Evolutionary conservation across 2,113 vertebrate genomes (phyloP).

Genomic region (Alethe diademata): DNA sequence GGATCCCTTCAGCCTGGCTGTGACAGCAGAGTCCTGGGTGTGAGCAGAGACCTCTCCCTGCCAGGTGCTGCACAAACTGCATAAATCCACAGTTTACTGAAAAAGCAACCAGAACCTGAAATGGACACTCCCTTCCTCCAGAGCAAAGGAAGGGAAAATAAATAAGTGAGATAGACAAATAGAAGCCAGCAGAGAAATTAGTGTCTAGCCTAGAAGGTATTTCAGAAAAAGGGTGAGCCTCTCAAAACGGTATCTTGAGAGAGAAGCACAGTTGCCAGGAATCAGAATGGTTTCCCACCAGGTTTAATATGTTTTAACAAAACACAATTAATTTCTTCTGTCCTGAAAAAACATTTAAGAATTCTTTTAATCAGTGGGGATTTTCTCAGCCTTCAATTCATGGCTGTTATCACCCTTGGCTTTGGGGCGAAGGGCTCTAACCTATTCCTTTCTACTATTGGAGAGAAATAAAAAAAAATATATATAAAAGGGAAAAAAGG

Average conservation of each 20-base stretch:
- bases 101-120: slow-evolving; percentile 21
- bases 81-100: background rate
- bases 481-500: background rate
- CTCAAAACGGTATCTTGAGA: slow-evolving; percentile 21
- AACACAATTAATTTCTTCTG: background rate
- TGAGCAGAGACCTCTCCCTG: background rate
- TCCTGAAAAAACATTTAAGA: background rate
- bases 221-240: slow-evolving; percentile 32
- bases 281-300: slow-evolving; percentile 26
- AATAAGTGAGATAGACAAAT: slow-evolving; percentile 6
- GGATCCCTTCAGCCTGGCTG: accelerated
- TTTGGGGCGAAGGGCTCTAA: background rate
- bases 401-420: background rate
- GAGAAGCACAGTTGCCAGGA: slow-evolving; percentile 25
- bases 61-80: slow-evolving; percentile 12
- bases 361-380: background rate
- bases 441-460: background rate
- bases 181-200: background rate
- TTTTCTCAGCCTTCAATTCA: background rate
- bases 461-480: background rate
- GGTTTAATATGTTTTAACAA: slow-evolving; percentile 6
- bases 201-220: background rate
- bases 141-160: slow-evolving; percentile 22
- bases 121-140: slow-evolving; percentile 17
- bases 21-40: accelerated